These are phyloP conservation scores for Cyphomyrmex costatus DNA, from an alignment of 1,140 invertebrate species.

Conservation along the genomic window DNA sequence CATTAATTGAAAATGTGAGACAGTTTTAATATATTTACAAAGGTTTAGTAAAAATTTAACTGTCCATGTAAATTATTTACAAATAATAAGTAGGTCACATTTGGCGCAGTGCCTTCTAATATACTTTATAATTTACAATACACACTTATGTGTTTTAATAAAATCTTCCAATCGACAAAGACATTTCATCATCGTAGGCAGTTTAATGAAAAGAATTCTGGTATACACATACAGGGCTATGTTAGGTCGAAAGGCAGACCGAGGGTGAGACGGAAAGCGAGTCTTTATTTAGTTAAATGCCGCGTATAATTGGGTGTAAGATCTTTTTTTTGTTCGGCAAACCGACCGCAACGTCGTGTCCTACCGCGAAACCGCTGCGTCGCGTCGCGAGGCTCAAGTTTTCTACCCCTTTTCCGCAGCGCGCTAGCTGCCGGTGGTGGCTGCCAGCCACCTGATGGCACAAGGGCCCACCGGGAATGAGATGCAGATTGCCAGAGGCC, in stretches of 20 bases:
- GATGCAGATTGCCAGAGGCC: constrained; percentile 87
- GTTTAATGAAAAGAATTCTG: constrained; percentile 46
- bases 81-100: too few species aligned
- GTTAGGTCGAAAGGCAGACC: constrained; percentile 7
- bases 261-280: constrained; percentile 22
- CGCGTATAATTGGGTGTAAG: constrained; percentile 81
- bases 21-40: too few species aligned
- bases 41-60: too few species aligned
- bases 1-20: too few species aligned
- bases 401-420: constrained; percentile 71
- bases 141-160: neutral
- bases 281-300: constrained; percentile 78
- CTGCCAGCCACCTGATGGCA: constrained; percentile 76
- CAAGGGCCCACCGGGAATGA: constrained; percentile 84
- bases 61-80: too few species aligned
- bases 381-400: constrained; percentile 52
- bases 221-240: neutral
- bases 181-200: constrained; percentile 14
- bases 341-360: constrained; percentile 29
- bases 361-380: constrained; percentile 36
- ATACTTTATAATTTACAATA: neutral
- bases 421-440: constrained; percentile 36
- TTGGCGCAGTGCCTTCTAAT: too few species aligned
- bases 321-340: constrained; percentile 67
- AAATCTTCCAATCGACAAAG: constrained; percentile 26